These are phyloP conservation scores for Eupithecia pulchellata DNA, from an alignment of 2,888 invertebrate species.

Conservation along the genomic window DNA sequence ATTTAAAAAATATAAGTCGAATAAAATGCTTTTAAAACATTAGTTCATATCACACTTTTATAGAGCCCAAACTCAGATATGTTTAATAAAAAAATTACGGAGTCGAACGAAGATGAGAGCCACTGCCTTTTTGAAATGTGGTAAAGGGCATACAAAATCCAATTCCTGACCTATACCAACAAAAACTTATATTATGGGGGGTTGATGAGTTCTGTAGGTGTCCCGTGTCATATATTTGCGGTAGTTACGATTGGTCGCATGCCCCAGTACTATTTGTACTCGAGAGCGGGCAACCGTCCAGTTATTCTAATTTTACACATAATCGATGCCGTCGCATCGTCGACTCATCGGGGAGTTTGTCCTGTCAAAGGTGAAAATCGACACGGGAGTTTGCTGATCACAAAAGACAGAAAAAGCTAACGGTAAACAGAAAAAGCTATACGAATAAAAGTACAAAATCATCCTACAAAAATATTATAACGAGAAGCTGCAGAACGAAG, in stretches of 20 bases:
- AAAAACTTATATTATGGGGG: slow-evolving; percentile 44
- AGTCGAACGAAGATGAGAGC: not conserved
- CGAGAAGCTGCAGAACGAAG: too few relatives aligned
- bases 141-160: not conserved
- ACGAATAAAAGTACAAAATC: too few relatives aligned
- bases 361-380: slow-evolving; percentile 65
- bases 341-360: slow-evolving; percentile 75
- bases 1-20: too few relatives aligned
- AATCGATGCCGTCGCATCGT: slow-evolving; percentile 82
- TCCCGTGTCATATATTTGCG: slow-evolving; percentile 79
- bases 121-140: not conserved
- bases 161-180: slow-evolving; percentile 7
- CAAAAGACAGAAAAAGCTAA: too few relatives aligned
- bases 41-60: too few relatives aligned
- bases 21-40: too few relatives aligned
- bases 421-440: too few relatives aligned
- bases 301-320: slow-evolving; percentile 85
- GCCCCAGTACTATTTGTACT: slow-evolving; percentile 85
- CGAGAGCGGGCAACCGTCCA: slow-evolving; percentile 82
- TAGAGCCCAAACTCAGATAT: too few relatives aligned
- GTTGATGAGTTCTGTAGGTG: slow-evolving; percentile 65
- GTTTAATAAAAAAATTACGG: too few relatives aligned
- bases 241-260: slow-evolving; percentile 82
- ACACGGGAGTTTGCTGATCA: slow-evolving; percentile 24
- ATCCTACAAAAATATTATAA: too few relatives aligned